Conservation (phyloP, 1,140 invertebrate genomes). For the Sarcophaga peregrina region DNA sequence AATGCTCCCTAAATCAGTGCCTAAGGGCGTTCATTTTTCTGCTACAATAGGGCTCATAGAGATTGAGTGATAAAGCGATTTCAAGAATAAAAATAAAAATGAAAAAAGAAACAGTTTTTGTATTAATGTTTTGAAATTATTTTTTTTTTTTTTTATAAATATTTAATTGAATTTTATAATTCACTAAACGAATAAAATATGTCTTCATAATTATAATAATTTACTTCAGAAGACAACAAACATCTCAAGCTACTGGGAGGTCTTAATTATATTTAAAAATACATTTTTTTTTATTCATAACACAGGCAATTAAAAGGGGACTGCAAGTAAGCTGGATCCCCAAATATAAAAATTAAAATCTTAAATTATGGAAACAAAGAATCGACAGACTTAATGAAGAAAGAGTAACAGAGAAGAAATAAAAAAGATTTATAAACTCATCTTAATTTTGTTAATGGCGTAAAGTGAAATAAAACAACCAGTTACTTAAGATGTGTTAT, state of each 20-base stretch:
- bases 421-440: slow-evolving; percentile 28
- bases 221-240: no score
- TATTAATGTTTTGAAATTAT: no score
- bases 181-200: no score
- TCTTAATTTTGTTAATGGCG: slow-evolving; percentile 38
- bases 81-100: no score
- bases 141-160: no score
- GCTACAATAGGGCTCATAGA: no score
- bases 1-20: no score
- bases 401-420: neutral
- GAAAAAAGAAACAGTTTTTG: no score
- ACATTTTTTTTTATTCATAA: neutral
- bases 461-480: slow-evolving; percentile 21
- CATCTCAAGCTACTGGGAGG: neutral
- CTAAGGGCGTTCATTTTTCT: no score
- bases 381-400: slow-evolving; percentile 30
- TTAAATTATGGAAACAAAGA: neutral
- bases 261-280: slow-evolving; percentile 8
- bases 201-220: no score
- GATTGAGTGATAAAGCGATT: no score
- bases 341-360: neutral
- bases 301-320: neutral
- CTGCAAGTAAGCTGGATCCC: neutral
- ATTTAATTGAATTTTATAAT: no score
- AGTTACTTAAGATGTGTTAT: slow-evolving; percentile 26